Conservation (phyloP, 2,113 vertebrate genomes). For the Poecile atricapillus region DNA sequence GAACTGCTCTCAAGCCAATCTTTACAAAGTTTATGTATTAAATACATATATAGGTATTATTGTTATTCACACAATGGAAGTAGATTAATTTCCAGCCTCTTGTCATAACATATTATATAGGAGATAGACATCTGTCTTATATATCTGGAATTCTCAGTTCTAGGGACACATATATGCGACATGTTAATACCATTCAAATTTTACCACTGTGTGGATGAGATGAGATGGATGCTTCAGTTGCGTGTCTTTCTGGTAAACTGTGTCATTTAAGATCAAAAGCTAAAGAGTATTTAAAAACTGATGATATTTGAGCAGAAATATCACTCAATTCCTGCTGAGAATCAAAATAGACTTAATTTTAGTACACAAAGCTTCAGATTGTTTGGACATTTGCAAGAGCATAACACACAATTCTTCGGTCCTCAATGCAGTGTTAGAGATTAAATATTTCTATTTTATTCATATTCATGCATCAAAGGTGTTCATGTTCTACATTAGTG, state of each 20-base stretch:
- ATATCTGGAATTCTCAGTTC: fast-evolving
- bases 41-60: background rate
- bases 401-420: background rate
- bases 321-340: background rate
- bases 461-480: background rate
- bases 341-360: background rate
- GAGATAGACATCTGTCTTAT: background rate
- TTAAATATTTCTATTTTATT: background rate
- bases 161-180: too few species aligned
- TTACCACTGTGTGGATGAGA: background rate
- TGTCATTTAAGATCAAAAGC: background rate
- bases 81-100: background rate
- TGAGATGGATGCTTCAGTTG: background rate
- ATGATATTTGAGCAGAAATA: background rate
- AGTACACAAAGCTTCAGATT: background rate
- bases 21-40: background rate
- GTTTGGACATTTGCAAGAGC: background rate
- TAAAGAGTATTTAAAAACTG: background rate
- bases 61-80: background rate
- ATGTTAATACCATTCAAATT: background rate
- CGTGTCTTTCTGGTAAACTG: background rate
- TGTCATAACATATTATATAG: background rate
- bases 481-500: background rate
- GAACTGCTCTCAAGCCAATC: background rate
- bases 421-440: background rate